Percentiles rank a stretch among this genome's conserved stretches.
phyloP scores from a whole-genome alignment of 2,888 invertebrate genomes.

The Parapristionchus giblindavisi region DNA sequence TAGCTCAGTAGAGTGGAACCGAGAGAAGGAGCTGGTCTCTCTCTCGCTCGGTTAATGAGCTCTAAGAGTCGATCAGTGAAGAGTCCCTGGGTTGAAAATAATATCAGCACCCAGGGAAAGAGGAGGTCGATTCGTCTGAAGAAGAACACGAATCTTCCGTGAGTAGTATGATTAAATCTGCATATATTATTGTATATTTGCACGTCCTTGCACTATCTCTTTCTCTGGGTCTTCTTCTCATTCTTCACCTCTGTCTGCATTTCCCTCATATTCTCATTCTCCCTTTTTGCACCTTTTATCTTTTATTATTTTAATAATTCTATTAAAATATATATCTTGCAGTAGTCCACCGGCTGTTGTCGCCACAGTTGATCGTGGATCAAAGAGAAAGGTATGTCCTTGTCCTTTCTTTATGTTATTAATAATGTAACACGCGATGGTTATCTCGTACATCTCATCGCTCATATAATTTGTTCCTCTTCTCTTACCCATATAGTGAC shows the following conservation, averaged over 20 bases:
- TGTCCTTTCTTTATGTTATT: too few relatives aligned
- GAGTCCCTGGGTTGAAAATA: slow-evolving; percentile 13
- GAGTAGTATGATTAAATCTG: too few relatives aligned
- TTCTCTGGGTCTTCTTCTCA: too few relatives aligned
- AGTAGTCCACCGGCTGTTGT: too few relatives aligned
- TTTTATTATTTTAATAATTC: too few relatives aligned
- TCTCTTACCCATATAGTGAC: too few relatives aligned
- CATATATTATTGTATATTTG: background rate
- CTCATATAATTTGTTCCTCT: background rate
- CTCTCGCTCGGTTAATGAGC: slow-evolving; percentile 33
- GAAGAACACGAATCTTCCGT: background rate
- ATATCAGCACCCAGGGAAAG: slow-evolving; percentile 18
- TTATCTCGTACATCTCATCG: background rate
- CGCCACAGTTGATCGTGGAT: too few relatives aligned
- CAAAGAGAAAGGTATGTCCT: too few relatives aligned
- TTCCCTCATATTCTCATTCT: too few relatives aligned
- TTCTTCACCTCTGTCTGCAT: too few relatives aligned
- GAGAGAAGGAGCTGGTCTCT: slow-evolving; percentile 19
- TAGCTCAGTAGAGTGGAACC: slow-evolving; percentile 8
- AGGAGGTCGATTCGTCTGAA: slow-evolving; percentile 3
- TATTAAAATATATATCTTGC: too few relatives aligned
- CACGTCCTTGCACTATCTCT: background rate
- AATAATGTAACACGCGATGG: background rate
- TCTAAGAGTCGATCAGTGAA: background rate
- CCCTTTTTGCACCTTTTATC: too few relatives aligned